Evolutionary conservation across 2,113 vertebrate species (phyloP).

Genomic region (Hyperoodon ampullatus): DNA sequence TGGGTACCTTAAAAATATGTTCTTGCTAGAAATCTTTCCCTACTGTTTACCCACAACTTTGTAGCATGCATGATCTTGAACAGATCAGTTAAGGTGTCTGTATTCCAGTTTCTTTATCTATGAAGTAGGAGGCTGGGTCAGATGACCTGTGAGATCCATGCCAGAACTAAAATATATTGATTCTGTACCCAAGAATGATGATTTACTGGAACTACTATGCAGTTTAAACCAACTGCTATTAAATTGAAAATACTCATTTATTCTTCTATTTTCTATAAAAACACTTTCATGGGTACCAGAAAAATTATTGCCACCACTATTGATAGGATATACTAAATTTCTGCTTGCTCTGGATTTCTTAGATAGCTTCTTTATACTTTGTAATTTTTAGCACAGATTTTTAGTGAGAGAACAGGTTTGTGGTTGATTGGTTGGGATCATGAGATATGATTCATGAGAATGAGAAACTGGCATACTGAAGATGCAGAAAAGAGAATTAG

Average conservation of each 20-base stretch:
- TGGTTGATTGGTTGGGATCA: background rate
- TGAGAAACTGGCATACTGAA: background rate
- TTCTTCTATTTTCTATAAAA: slow-evolving; percentile 57
- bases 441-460: background rate
- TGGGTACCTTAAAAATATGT: slow-evolving; percentile 60
- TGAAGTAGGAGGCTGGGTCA: slow-evolving; percentile 1
- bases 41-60: slow-evolving; percentile 47
- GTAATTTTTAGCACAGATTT: background rate
- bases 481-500: background rate
- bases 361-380: background rate
- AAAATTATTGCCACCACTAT: background rate
- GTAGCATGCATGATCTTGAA: background rate
- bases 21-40: slow-evolving; percentile 19
- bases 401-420: background rate
- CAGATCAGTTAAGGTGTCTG: slow-evolving; percentile 50
- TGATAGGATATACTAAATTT: slow-evolving; percentile 47
- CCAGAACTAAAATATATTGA: slow-evolving; percentile 40
- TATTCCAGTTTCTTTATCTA: slow-evolving; percentile 34
- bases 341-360: slow-evolving; percentile 3
- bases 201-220: slow-evolving; percentile 35
- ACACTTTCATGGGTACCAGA: background rate
- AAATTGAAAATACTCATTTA: slow-evolving; percentile 46
- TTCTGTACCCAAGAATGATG: slow-evolving; percentile 47
- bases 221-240: slow-evolving; percentile 47
- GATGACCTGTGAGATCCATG: background rate